Conservation (phyloP, 1,140 invertebrate species). For the Bathynomus jamesi region DNA sequence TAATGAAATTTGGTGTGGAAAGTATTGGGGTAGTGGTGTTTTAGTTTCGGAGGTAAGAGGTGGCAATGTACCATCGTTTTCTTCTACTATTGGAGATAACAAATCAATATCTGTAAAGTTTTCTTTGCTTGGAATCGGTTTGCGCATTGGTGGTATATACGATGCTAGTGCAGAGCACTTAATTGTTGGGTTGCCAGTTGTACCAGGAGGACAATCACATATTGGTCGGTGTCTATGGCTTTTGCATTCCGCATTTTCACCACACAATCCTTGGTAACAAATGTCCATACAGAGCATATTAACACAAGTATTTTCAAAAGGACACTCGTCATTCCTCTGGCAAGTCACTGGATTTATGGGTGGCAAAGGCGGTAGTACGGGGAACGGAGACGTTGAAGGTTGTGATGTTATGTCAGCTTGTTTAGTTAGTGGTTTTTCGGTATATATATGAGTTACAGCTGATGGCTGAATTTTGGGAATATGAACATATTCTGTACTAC, state of each 20-base stretch:
- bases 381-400: slow-evolving; percentile 6
- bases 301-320: slow-evolving; percentile 41
- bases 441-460: slow-evolving; percentile 12
- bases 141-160: background rate
- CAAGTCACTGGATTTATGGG: slow-evolving; percentile 53
- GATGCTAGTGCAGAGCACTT: slow-evolving; percentile 49
- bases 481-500: too few species aligned
- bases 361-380: slow-evolving; percentile 19
- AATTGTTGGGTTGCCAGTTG: slow-evolving; percentile 66
- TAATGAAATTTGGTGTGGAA: background rate
- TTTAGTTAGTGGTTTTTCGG: slow-evolving; percentile 48
- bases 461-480: slow-evolving; percentile 22
- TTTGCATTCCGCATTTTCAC: slow-evolving; percentile 63
- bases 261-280: slow-evolving; percentile 49
- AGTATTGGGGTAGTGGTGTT: background rate
- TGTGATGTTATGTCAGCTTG: too few species aligned
- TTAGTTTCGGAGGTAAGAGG: background rate
- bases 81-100: slow-evolving; percentile 50
- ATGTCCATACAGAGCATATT: slow-evolving; percentile 30
- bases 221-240: slow-evolving; percentile 64
- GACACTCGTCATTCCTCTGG: slow-evolving; percentile 56
- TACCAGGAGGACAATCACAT: slow-evolving; percentile 65
- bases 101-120: slow-evolving; percentile 53
- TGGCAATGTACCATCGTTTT: background rate
- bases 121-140: slow-evolving; percentile 51